Conservation (phyloP, 2,797 vertebrate species). For the Muscicapa comitata region DNA sequence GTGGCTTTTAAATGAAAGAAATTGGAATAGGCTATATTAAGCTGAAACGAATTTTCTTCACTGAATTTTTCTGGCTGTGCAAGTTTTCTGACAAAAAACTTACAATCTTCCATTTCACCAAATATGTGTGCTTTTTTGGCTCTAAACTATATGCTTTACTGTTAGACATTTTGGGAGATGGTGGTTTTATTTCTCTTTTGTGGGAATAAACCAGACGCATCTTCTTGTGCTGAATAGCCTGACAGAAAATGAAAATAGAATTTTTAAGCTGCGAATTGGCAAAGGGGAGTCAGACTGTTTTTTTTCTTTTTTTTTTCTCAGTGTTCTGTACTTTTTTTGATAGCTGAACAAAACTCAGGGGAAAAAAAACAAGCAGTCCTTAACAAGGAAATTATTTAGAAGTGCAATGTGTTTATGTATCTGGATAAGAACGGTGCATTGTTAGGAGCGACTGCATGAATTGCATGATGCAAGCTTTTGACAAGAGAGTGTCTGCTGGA, state of each 20-base stretch:
- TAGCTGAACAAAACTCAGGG: neutral
- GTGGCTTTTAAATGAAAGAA: slow-evolving; percentile 5
- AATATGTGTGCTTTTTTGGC: neutral
- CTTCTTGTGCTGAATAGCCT: neutral
- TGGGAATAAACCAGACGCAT: slow-evolving; percentile 7
- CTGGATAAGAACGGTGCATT: slow-evolving; percentile 79
- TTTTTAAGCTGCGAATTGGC: neutral
- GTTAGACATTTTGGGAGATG: slow-evolving; percentile 14
- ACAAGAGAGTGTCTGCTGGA: slow-evolving; percentile 90
- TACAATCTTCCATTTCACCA: slow-evolving; percentile 1
- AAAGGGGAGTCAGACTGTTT: neutral
- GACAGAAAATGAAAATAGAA: neutral
- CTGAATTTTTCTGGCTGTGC: neutral
- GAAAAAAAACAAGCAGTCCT: neutral
- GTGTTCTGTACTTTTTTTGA: neutral
- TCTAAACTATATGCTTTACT: slow-evolving; percentile 8
- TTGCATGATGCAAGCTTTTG: slow-evolving; percentile 85
- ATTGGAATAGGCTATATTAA: neutral
- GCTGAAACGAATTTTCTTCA: neutral
- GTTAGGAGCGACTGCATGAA: slow-evolving; percentile 81
- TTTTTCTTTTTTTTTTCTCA: neutral
- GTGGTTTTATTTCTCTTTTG: slow-evolving; percentile 31
- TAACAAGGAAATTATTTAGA: slow-evolving; percentile 64
- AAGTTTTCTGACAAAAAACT: neutral
- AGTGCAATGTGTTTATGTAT: slow-evolving; percentile 58